These are phyloP conservation scores for Drosophila mayri DNA, from an alignment of 1,140 invertebrate species.

Conservation along the genomic window DNA sequence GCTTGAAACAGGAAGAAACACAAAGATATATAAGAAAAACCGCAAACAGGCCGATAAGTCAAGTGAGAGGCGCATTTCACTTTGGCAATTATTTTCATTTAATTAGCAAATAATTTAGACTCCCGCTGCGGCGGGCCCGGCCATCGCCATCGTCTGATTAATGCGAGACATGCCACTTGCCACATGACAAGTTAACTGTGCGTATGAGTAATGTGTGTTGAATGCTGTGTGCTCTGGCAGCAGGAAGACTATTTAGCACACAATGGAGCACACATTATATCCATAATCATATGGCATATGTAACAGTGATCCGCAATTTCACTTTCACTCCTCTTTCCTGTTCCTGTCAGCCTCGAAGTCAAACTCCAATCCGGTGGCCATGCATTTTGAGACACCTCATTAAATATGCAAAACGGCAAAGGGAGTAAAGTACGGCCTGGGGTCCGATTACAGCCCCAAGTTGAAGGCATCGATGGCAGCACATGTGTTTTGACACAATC, in stretches of 20 bases:
- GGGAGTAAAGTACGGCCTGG: neutral
- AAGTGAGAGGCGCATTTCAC: conserved; percentile 60
- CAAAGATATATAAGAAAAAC: conserved; percentile 5
- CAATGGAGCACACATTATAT: conserved; percentile 49
- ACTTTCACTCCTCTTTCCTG: conserved; percentile 68
- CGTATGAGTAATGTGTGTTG: conserved; percentile 75
- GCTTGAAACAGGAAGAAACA: conserved; percentile 70
- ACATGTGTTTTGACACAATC: conserved; percentile 58
- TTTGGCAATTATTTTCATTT: conserved; percentile 71
- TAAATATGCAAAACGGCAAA: conserved; percentile 67
- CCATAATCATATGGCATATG: conserved; percentile 16
- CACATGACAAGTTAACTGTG: conserved; percentile 67
- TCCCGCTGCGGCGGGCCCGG: conserved; percentile 25
- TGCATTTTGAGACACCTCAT: conserved; percentile 74
- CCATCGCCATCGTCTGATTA: conserved; percentile 23
- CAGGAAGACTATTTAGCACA: conserved; percentile 78
- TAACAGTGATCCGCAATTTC: conserved; percentile 74
- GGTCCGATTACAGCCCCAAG: conserved; percentile 43
- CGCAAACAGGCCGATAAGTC: conserved; percentile 4
- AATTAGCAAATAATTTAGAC: conserved; percentile 62
- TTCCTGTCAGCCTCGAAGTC: conserved; percentile 41
- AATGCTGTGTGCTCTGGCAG: conserved; percentile 22
- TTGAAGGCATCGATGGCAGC: conserved; percentile 41
- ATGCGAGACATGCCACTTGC: conserved; percentile 35
- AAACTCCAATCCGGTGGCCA: conserved; percentile 51